phyloP scores from a whole-genome alignment of 2,888 invertebrate species.

The Lasioglossum marginatum region DNA sequence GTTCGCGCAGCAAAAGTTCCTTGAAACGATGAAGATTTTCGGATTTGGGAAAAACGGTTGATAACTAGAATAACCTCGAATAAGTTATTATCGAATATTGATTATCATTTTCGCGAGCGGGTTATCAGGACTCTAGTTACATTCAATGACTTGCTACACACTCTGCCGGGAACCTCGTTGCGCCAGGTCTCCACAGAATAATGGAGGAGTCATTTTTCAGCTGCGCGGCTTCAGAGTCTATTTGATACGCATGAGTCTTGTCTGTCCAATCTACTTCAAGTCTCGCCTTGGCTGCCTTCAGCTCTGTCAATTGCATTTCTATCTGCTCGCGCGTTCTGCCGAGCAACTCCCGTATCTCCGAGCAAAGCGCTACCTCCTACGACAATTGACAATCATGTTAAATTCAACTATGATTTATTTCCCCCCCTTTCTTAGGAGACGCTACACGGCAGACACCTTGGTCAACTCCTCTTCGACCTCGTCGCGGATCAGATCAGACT shows the following conservation, averaged over 20 bases:
- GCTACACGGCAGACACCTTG: slow-evolving; percentile 84
- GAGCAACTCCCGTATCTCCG: slow-evolving; percentile 88
- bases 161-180: slow-evolving; percentile 91
- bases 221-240: slow-evolving; percentile 89
- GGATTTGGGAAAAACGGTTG: neutral
- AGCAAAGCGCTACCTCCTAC: slow-evolving; percentile 89
- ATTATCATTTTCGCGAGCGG: neutral
- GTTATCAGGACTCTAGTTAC: neutral
- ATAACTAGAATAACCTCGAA: neutral
- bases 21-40: neutral
- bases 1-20: neutral
- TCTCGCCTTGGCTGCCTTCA: slow-evolving; percentile 92
- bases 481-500: slow-evolving; percentile 91
- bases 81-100: too few species aligned
- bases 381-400: neutral
- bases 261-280: slow-evolving; percentile 97
- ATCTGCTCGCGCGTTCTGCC: slow-evolving; percentile 88
- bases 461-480: slow-evolving; percentile 91
- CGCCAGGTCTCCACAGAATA: slow-evolving; percentile 92
- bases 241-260: slow-evolving; percentile 92
- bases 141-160: slow-evolving; percentile 83
- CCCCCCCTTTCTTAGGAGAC: neutral
- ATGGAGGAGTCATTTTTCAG: slow-evolving; percentile 89
- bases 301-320: slow-evolving; percentile 89
- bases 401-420: neutral